Conservation (phyloP, 2,888 invertebrate species). For the Labia minor region DNA sequence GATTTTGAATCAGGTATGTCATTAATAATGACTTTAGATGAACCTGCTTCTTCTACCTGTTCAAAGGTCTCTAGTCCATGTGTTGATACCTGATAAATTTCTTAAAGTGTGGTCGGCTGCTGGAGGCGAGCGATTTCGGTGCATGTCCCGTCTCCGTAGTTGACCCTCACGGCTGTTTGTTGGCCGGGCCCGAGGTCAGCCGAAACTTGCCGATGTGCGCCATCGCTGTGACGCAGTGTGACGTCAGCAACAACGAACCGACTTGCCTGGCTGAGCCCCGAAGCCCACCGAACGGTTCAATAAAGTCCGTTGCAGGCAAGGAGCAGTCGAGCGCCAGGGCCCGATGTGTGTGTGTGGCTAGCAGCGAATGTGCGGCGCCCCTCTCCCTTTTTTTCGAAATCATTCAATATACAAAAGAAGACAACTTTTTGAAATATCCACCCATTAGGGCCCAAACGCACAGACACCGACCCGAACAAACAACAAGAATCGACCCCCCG, state of each 20-base stretch:
- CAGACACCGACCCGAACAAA: not conserved
- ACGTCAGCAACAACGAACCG: constrained; percentile 27
- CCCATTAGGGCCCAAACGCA: not conserved
- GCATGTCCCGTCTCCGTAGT: not conserved
- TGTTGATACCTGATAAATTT: not conserved
- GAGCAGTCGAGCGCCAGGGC: constrained; percentile 14
- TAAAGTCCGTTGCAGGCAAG: constrained; percentile 27
- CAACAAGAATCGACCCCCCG: constrained; percentile 16
- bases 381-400: not conserved
- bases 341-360: constrained; percentile 13
- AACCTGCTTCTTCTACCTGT: too few species aligned
- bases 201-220: constrained; percentile 25
- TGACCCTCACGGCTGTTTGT: not conserved
- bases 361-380: constrained; percentile 13
- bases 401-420: not conserved
- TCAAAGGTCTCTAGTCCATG: too few species aligned
- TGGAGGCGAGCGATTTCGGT: not conserved
- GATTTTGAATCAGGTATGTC: too few species aligned
- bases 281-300: constrained; percentile 25
- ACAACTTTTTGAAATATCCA: not conserved
- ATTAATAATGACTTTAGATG: too few species aligned
- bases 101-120: not conserved
- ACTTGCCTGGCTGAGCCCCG: constrained; percentile 15
- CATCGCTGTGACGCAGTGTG: constrained; percentile 30
- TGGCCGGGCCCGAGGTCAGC: constrained; percentile 22